Conservation (phyloP, 2,888 invertebrate species). For the Bimastos eiseni region DNA sequence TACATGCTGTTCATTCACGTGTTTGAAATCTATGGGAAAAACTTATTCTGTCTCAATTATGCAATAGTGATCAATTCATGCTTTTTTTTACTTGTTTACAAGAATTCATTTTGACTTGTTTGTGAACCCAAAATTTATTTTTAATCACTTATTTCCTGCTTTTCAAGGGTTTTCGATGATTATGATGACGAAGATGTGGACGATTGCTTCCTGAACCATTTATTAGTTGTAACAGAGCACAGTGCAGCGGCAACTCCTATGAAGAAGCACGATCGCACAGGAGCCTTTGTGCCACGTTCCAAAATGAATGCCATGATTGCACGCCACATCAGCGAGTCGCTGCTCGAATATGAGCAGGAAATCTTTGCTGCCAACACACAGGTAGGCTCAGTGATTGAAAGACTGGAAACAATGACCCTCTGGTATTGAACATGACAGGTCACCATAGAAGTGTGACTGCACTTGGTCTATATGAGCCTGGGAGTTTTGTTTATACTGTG, state of each 20-base stretch:
- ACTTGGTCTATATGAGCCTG: background rate
- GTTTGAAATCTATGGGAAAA: no score
- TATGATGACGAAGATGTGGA: constrained; percentile 82
- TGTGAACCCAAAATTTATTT: no score
- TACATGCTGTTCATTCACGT: no score
- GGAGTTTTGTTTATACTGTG: no score
- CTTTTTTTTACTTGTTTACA: no score
- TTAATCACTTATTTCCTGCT: background rate
- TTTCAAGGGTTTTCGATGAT: constrained; percentile 26
- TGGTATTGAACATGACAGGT: background rate
- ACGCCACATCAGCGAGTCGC: constrained; percentile 94
- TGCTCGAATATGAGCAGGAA: constrained; percentile 92
- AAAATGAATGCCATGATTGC: constrained; percentile 93
- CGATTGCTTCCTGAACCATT: constrained; percentile 87
- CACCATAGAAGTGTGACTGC: background rate
- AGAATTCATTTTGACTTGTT: no score
- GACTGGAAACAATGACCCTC: no score
- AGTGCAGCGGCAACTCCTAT: constrained; percentile 59
- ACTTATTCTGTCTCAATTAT: no score
- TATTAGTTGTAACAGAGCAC: constrained; percentile 89
- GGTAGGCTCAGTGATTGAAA: background rate
- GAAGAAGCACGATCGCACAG: constrained; percentile 86
- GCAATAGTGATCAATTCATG: no score
- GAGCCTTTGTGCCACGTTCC: constrained; percentile 83
- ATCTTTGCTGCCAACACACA: background rate